phyloP scores from a whole-genome alignment of 2,888 invertebrate genomes.

The Nephrotoma appendiculata region DNA sequence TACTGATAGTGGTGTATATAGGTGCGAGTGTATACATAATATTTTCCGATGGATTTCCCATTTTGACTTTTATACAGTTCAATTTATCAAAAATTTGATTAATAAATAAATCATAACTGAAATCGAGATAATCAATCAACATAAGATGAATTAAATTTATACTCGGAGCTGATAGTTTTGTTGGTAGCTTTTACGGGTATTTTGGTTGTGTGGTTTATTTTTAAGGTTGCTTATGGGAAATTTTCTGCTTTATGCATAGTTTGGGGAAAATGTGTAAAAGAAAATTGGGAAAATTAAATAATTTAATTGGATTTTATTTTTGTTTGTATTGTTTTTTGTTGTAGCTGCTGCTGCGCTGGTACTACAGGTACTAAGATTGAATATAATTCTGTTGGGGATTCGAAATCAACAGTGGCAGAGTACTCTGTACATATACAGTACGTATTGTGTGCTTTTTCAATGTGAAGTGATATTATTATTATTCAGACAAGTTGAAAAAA shows the following conservation, averaged over 20 bases:
- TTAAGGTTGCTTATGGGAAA: neutral
- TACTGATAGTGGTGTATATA: neutral
- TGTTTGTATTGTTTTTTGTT: neutral
- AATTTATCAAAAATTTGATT: neutral
- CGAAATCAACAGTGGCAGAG: neutral
- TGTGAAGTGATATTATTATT: neutral
- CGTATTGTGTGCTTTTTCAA: neutral
- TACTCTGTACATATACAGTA: neutral
- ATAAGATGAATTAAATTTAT: neutral
- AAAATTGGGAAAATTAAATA: neutral
- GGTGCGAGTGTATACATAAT: neutral
- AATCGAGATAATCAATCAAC: neutral
- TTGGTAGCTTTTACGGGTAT: neutral
- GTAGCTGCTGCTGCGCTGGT: too few species aligned
- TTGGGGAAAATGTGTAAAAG: neutral
- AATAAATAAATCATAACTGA: neutral
- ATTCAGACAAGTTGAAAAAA: too few species aligned
- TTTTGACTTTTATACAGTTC: neutral
- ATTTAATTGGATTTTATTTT: neutral
- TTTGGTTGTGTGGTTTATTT: neutral
- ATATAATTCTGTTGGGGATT: neutral
- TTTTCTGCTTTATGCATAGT: neutral
- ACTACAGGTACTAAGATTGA: neutral
- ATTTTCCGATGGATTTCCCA: neutral
- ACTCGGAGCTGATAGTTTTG: neutral